A percentile compares a stretch with the other conserved stretches of the same genome.
Conservation (phyloP, 2,113 vertebrate species). For the Fregata magnificens region DNA sequence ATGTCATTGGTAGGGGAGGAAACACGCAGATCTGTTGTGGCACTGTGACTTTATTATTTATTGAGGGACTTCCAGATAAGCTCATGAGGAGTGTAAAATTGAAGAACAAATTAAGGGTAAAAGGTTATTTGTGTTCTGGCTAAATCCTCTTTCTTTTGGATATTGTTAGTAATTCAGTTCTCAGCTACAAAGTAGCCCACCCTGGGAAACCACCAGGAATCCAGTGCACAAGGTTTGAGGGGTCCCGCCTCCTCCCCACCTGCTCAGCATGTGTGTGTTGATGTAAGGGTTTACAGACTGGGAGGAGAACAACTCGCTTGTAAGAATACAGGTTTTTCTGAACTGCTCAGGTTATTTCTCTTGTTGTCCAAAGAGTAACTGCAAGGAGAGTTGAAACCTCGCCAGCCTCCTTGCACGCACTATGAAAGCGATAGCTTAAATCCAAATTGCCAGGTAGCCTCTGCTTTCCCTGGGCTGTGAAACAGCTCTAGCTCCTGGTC, state of each 20-base stretch:
- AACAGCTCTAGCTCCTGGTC: neutral
- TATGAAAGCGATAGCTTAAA: neutral
- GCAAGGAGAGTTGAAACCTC: neutral
- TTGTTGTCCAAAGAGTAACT: neutral
- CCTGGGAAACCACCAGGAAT: neutral
- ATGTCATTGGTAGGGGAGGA: neutral
- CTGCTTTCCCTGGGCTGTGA: neutral
- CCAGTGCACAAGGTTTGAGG: accelerated
- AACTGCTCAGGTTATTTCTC: neutral
- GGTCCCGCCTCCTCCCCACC: neutral
- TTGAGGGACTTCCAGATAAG: neutral
- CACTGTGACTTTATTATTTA: neutral
- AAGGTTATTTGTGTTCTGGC: constrained; percentile 7
- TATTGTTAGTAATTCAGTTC: neutral
- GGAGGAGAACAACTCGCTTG: neutral
- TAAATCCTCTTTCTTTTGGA: neutral
- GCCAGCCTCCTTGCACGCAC: neutral
- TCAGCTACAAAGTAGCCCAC: neutral
- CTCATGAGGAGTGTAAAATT: neutral
- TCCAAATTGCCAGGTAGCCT: neutral
- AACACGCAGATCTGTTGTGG: neutral
- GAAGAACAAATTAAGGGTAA: constrained; percentile 34
- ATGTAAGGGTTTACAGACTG: neutral
- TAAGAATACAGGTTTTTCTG: neutral
- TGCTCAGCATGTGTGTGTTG: accelerated